phyloP scores from a whole-genome alignment of 2,797 vertebrate species.

The Betta splendens region DNA sequence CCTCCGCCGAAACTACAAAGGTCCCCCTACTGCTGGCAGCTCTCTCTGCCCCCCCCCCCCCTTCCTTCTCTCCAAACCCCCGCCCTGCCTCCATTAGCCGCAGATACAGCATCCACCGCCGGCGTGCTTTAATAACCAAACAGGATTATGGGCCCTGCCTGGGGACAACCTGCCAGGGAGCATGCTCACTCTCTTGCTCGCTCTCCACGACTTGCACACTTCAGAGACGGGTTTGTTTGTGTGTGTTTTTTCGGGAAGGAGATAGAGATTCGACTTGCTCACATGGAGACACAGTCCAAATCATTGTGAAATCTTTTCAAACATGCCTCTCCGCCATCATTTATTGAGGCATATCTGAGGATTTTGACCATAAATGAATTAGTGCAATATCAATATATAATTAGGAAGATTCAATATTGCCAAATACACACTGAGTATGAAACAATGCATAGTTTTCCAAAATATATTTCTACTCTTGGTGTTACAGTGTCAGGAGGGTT shows the following conservation, averaged over 20 bases:
- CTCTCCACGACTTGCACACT: slow-evolving; percentile 74
- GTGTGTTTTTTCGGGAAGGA: slow-evolving; percentile 63
- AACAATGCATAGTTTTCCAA: slow-evolving; percentile 5
- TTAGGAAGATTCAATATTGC: slow-evolving; percentile 48
- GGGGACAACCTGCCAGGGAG: slow-evolving; percentile 80
- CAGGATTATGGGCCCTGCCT: slow-evolving; percentile 85
- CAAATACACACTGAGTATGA: slow-evolving; percentile 42
- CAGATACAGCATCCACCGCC: slow-evolving; percentile 84
- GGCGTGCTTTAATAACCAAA: slow-evolving; percentile 87
- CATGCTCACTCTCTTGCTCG: slow-evolving; percentile 75
- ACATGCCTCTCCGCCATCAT: slow-evolving; percentile 49
- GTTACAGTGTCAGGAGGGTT: background rate
- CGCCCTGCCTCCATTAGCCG: slow-evolving; percentile 82
- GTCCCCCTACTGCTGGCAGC: slow-evolving; percentile 81
- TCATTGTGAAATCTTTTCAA: slow-evolving; percentile 65
- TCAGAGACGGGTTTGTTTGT: slow-evolving; percentile 71
- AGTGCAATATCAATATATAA: slow-evolving; percentile 61
- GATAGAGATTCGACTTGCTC: slow-evolving; percentile 66
- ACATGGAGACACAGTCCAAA: slow-evolving; percentile 67
- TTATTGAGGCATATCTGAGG: slow-evolving; percentile 62
- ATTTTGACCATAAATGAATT: slow-evolving; percentile 64
- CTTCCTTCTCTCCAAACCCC: slow-evolving; percentile 71
- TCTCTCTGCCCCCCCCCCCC: slow-evolving; percentile 69
- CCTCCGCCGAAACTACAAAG: slow-evolving; percentile 85
- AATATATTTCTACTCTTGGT: slow-evolving; percentile 7